Evolutionary conservation across 1,140 invertebrate species (phyloP).

Genomic region (Heliconius eleuchia): DNA sequence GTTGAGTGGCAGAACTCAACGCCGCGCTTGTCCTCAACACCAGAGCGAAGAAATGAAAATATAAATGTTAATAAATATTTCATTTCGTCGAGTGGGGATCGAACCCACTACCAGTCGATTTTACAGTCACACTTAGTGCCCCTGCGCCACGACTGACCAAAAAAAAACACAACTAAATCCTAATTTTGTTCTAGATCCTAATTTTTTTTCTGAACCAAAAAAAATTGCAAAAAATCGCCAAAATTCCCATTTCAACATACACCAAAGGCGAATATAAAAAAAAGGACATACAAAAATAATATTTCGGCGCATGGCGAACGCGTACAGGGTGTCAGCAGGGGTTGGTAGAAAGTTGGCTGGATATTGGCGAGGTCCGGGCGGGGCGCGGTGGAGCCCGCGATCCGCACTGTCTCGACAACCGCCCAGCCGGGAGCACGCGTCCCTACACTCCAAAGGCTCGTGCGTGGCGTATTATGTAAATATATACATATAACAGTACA

Average conservation of each 20-base stretch:
- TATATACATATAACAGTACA: constrained; percentile 42
- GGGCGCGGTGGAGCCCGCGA: constrained; percentile 41
- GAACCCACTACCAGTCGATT: too few species aligned
- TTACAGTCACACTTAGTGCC: too few species aligned
- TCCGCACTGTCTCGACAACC: constrained; percentile 57
- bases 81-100: too few species aligned
- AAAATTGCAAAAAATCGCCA: neutral
- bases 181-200: neutral
- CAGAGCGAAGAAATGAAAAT: too few species aligned
- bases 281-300: constrained; percentile 43
- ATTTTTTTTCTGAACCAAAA: neutral
- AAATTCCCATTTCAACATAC: neutral
- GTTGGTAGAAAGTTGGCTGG: constrained; percentile 25
- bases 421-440: constrained; percentile 48
- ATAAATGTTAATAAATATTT: too few species aligned
- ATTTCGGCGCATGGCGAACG: constrained; percentile 41
- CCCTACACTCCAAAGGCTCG: constrained; percentile 33
- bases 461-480: constrained; percentile 49
- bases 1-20: too few species aligned
- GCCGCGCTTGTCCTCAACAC: too few species aligned
- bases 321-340: constrained; percentile 43
- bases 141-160: too few species aligned
- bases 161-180: neutral
- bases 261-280: constrained; percentile 27
- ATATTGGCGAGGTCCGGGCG: constrained; percentile 38